phyloP scores from a whole-genome alignment of 35 echinoderm and acorn worm genomes.

The Patiria miniata region DNA sequence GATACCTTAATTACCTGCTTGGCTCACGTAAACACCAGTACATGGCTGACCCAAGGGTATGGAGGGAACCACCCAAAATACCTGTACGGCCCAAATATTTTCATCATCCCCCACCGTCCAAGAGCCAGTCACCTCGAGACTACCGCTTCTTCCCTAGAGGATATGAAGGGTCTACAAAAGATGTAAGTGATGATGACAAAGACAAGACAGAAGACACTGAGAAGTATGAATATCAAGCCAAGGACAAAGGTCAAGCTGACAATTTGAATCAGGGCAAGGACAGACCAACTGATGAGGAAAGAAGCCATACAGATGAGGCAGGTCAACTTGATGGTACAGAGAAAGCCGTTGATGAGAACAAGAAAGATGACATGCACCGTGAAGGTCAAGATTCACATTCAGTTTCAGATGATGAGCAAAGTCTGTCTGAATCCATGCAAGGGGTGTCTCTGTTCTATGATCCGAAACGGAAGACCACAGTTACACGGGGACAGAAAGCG shows the following conservation, averaged over 20 bases:
- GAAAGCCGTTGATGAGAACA: neutral
- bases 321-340: neutral
- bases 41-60: constrained; percentile 82
- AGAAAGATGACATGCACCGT: neutral
- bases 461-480: constrained; percentile 38
- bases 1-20: constrained; percentile 74
- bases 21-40: constrained; percentile 70
- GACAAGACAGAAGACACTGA: neutral
- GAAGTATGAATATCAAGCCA: neutral
- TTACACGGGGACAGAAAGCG: constrained; percentile 19
- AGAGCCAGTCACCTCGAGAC: constrained; percentile 25
- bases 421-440: neutral
- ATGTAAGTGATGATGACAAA: neutral
- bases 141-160: neutral
- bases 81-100: constrained; percentile 59
- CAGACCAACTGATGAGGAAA: neutral
- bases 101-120: neutral
- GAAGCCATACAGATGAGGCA: neutral
- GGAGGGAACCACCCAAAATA: constrained; percentile 88
- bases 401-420: neutral
- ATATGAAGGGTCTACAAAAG: neutral
- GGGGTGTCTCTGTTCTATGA: constrained; percentile 40
- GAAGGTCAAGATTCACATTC: neutral
- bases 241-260: neutral
- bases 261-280: neutral